These are phyloP conservation scores for Macrobrachium rosenbergii DNA, from an alignment of 1,140 invertebrate genomes.

Conservation along the genomic window DNA sequence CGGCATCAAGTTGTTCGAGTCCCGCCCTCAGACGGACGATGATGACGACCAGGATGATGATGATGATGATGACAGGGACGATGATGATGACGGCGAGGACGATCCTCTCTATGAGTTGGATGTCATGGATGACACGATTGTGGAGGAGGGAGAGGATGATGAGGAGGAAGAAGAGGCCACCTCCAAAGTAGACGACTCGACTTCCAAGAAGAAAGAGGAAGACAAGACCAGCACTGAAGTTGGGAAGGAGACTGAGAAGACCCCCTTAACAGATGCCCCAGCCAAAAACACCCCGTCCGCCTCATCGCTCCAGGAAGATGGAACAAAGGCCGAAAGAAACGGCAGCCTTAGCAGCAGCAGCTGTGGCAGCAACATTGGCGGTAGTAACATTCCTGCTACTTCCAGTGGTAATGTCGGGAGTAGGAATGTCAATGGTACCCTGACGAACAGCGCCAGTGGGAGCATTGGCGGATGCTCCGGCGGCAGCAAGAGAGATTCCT, in stretches of 20 bases:
- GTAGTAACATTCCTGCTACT: not conserved
- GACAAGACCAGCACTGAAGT: constrained; percentile 8
- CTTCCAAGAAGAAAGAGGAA: constrained; percentile 1
- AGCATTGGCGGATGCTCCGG: not conserved
- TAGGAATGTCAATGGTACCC: not conserved
- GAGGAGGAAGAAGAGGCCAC: constrained; percentile 41
- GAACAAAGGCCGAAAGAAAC: constrained; percentile 7
- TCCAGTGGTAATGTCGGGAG: not conserved
- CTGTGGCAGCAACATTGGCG: constrained; percentile 10
- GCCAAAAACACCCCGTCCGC: not conserved
- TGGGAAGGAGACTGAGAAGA: not conserved
- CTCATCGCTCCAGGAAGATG: not conserved
- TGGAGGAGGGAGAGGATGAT: constrained; percentile 41
- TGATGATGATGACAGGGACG: constrained; percentile 25
- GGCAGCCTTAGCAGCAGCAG: constrained; percentile 36
- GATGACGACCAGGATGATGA: not conserved
- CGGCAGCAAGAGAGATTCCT: constrained; percentile 30
- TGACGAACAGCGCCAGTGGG: not conserved
- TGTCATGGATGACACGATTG: constrained; percentile 32
- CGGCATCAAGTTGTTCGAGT: constrained; percentile 47
- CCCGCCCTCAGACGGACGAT: not conserved
- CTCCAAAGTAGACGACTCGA: not conserved
- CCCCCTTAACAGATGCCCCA: not conserved
- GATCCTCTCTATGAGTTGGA: constrained; percentile 40
- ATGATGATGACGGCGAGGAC: not conserved